Base-by-base conservation (phyloP, 2,888 invertebrate genomes). In the Drosophila suboccidentalis region DNA sequence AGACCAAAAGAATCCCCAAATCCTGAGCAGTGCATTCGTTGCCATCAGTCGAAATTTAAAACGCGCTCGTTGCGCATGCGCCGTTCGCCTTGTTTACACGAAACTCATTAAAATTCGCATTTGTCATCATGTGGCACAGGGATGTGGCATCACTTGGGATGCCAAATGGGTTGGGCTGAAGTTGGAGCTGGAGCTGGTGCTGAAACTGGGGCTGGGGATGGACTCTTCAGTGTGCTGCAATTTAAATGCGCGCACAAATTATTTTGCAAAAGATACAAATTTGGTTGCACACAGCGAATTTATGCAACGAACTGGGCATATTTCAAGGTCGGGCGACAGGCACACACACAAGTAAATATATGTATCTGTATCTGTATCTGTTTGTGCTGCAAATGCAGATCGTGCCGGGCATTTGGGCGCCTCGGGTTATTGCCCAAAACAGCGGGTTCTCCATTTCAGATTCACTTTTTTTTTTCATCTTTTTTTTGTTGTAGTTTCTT, bases 71-170 rank as follows among this genome's bases (percentile, higher is more conserved):
- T 55, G 41, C 39, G 49, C 41, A 34, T 43, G 34, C 41, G 41
- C 22, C 76, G 71, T 50, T 64, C 0, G 75, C 71, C 84, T 82
- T 82, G 80, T 80, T 87, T 87, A 89, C 91, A 90, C 88, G 87
- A 92, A 91, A 89, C 91, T 92, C 90, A 91, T 91, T 92, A 91
- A 91, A 91, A 86, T 78, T 76, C 67, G 73, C 86, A 91, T 91
- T 91, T 90, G 92, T 91, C 92, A 91, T 91, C 92, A 91, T 87
- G 72, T 78, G 63, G 75, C 58, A 60, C 67, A 67, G 47, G 36
- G 32, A 46, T 62, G 34, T 62, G 34, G 43, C n/a, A 32, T 17
- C 8, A 2, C 11, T 10, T 39, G 29, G 15, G 36, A 19, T 6
- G 2, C 26, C n/a, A 8, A 17, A 57, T 57, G 79, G 75, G 74